Evolutionary conservation across 2,797 vertebrate genomes (phyloP), one percentile per base, ranked within the genome.

Genomic region (Anguilla obscura): DNA sequence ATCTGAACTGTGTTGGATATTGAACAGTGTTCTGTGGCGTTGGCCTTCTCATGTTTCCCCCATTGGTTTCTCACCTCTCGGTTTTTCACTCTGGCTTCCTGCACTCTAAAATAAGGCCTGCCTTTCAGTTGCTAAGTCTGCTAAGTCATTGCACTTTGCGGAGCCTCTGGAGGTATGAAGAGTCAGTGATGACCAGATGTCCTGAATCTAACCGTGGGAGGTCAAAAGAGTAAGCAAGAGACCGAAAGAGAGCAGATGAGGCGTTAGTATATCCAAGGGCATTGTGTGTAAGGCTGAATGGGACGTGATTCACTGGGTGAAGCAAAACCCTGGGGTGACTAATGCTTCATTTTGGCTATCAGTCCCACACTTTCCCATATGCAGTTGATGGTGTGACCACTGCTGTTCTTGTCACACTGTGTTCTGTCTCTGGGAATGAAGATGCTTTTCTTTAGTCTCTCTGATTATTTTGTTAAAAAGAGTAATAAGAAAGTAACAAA

Each of bases 321-420:
- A 85, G 18, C 6, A 21, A 63, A 40, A 63, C 58, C 60, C 84
- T 16, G 8, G 30, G 30, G 27, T 63, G 84, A 66, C 84, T 63
- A 24, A 63, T 24, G 18, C 33, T 85, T 85, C 58, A 1, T 33
- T 74, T 52, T 4, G 16, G 83, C 52, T 33, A 14, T 45, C 45
- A 50, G 33, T 76, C 27, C 16, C 45, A 48, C 40, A n/a, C 27
- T 48, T 79, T 79, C 74, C 74, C 74, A 40, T 40, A 45, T 1
- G 74, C 74, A 63, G 27, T 33, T 33, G 60, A 54, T 24, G 74
- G 60, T 85, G 88, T 58, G 79, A 87, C 90, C 89, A 91, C 91
- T 88, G 86, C 92, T 91, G 89, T 88, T 90, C 86, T 86, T 84
- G 87, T 88, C 88, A 90, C 88, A 91, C 89, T 91, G 92, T 88